These are phyloP conservation scores for Montipora efflorescens DNA, from an alignment of 64 coral and sea anemone species.

Conservation along the genomic window DNA sequence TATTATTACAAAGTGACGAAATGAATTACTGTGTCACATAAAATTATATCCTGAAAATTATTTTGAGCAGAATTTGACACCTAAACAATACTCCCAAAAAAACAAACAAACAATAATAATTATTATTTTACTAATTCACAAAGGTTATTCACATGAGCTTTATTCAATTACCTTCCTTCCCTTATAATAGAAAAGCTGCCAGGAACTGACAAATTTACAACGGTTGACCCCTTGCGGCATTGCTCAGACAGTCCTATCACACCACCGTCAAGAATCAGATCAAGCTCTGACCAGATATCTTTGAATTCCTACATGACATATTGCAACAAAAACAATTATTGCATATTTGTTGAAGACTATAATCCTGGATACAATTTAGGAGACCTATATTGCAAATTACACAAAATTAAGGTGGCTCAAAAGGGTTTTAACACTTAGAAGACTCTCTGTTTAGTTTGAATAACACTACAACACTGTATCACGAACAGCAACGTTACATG, in stretches of 20 bases:
- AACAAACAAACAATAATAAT: not conserved
- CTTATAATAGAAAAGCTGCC: conserved; percentile 91
- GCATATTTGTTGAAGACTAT: too few species aligned
- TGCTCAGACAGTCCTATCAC: conserved; percentile 75
- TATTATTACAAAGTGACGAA: not conserved
- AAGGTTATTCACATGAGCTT: not conserved
- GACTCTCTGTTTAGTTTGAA: too few species aligned
- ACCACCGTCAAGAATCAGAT: conserved; percentile 94
- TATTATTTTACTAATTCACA: too few species aligned
- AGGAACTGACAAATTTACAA: conserved; percentile 87
- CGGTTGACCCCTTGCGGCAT: conserved; percentile 91
- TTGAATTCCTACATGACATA: conserved; percentile 78
- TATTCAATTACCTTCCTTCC: conserved; percentile 85
- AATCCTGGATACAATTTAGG: too few species aligned
- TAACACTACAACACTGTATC: too few species aligned
- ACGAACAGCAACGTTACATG: too few species aligned
- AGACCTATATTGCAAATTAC: too few species aligned
- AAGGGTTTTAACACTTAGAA: too few species aligned
- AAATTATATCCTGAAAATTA: too few species aligned
- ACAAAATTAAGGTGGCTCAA: too few species aligned
- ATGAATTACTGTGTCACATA: not conserved
- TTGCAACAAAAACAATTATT: not conserved
- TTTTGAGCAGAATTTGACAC: too few species aligned
- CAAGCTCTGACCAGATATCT: conserved; percentile 85
- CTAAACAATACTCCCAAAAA: not conserved